Evolutionary conservation across 2,113 vertebrate genomes (phyloP).

Genomic region (Carassius gibelio): DNA sequence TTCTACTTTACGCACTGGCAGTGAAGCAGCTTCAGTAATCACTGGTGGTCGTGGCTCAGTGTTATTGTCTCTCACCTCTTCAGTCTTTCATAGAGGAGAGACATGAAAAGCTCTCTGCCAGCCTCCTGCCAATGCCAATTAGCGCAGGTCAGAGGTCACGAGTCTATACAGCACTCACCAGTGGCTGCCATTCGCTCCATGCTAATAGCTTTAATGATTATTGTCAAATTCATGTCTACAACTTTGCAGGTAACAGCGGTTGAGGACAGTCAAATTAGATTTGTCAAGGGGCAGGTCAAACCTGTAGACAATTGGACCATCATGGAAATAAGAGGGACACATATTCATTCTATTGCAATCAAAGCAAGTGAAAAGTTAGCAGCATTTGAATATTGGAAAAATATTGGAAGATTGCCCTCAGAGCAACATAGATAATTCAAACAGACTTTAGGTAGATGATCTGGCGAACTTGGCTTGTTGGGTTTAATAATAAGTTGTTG

Average conservation of each 20-base stretch:
- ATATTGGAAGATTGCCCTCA: not conserved
- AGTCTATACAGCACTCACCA: constrained; percentile 49
- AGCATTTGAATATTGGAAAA: not conserved
- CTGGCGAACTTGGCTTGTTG: not conserved
- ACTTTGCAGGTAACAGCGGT: constrained; percentile 32
- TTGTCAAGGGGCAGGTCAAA: constrained; percentile 30
- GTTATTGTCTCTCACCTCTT: constrained; percentile 39
- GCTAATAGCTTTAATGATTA: constrained; percentile 58
- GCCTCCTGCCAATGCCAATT: constrained; percentile 54
- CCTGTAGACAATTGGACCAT: not conserved
- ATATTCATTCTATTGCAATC: not conserved
- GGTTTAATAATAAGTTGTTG: not conserved
- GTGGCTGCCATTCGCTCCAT: constrained; percentile 48
- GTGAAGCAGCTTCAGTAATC: constrained; percentile 9
- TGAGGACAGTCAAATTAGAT: constrained; percentile 46
- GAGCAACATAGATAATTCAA: not conserved
- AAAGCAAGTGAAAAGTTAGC: not conserved
- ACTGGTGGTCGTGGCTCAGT: constrained; percentile 8
- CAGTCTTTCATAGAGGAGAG: constrained; percentile 43
- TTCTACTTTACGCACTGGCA: constrained; percentile 15
- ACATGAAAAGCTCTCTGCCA: constrained; percentile 48
- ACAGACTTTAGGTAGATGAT: not conserved
- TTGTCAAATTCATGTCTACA: constrained; percentile 48
- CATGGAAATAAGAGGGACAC: constrained; percentile 6
- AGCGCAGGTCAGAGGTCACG: constrained; percentile 53